phyloP scores from a whole-genome alignment of 2,797 vertebrate species.

The Hippocampus kuda region DNA sequence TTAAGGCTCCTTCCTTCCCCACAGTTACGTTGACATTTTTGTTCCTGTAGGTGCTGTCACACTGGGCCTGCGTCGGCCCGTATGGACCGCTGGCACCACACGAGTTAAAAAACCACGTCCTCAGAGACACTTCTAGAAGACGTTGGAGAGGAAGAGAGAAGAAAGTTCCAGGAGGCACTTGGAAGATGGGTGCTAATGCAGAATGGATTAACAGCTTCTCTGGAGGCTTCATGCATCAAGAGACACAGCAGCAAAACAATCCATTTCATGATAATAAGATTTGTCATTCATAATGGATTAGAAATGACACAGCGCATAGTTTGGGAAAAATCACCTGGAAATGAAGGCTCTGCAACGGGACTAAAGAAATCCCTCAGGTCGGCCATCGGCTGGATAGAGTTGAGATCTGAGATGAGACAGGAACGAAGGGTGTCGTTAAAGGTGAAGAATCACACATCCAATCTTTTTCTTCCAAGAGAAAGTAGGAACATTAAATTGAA shows the following conservation, averaged over 20 bases:
- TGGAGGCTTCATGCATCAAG: constrained; percentile 1
- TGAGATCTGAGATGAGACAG: constrained; percentile 52
- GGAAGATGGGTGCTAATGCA: neutral
- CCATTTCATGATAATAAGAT: constrained; percentile 1
- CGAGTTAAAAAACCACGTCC: constrained; percentile 76
- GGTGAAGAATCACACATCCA: neutral
- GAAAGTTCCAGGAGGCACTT: neutral
- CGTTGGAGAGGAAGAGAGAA: neutral
- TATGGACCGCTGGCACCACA: constrained; percentile 77
- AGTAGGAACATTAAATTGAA: constrained; percentile 4
- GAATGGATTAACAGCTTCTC: constrained; percentile 11
- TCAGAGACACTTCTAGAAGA: constrained; percentile 62
- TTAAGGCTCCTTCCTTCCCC: constrained; percentile 67
- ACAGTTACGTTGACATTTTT: constrained; percentile 72
- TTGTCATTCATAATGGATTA: constrained; percentile 10
- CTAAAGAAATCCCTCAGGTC: constrained; percentile 67
- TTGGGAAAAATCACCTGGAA: constrained; percentile 63
- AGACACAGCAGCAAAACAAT: constrained; percentile 7
- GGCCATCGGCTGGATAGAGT: constrained; percentile 42
- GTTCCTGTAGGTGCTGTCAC: constrained; percentile 75
- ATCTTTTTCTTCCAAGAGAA: neutral
- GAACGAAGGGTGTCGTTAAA: constrained; percentile 3
- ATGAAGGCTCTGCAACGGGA: constrained; percentile 73
- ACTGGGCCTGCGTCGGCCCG: constrained; percentile 84
- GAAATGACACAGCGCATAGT: neutral